A percentile compares a stretch with the other conserved stretches of the same genome.
These are phyloP conservation scores for Eubucco bourcierii DNA, from an alignment of 2,113 vertebrate species.

Conservation along the genomic window DNA sequence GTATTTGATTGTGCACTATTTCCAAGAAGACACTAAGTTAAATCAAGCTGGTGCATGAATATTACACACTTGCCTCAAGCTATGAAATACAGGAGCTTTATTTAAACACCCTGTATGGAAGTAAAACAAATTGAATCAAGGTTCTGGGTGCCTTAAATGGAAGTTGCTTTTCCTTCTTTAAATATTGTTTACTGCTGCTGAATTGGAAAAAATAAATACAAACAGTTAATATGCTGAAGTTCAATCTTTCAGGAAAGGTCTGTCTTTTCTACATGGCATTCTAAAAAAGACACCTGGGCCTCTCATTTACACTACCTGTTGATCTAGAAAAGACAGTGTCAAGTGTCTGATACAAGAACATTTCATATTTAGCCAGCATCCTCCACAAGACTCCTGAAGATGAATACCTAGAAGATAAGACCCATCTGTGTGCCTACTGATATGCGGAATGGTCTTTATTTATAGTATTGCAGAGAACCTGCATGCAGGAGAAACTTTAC, in stretches of 20 bases:
- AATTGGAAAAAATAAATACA: background rate
- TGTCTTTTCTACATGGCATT: background rate
- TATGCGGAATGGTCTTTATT: background rate
- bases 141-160: background rate
- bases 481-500: background rate
- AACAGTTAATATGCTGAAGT: background rate
- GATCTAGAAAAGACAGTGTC: background rate
- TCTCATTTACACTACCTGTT: background rate
- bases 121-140: background rate
- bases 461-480: background rate
- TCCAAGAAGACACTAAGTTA: background rate
- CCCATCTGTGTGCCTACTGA: background rate
- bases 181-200: background rate
- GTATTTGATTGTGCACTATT: background rate
- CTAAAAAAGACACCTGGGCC: background rate
- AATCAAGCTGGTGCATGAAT: background rate
- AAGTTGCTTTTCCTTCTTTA: background rate
- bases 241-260: background rate
- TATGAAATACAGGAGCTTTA: background rate
- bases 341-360: background rate
- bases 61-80: background rate
- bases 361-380: background rate
- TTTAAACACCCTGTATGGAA: background rate
- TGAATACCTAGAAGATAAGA: background rate
- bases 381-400: background rate